Base-by-base conservation (phyloP, 1,140 invertebrate species). In the Odontomachus brunneus region DNA sequence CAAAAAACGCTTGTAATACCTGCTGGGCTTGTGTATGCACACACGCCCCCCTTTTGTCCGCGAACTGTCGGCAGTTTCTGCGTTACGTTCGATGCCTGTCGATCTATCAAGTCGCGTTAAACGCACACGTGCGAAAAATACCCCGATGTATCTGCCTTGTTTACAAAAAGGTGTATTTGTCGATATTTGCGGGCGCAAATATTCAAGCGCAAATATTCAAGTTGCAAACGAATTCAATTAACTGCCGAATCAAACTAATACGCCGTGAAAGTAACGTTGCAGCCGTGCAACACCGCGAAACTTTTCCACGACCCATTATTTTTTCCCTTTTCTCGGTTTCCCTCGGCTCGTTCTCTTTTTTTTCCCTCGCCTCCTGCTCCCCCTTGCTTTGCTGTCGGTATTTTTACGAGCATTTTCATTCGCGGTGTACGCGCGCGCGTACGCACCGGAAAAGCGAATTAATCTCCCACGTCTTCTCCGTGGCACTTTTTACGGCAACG, bases 401-500 rank as follows among this genome's bases (percentile, higher is more conserved):
- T n/a, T 29, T 59, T 73, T 11, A 33, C 26, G 12, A 44, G 55
- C 22, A 44, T 74, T 74, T 53, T 4, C 60, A 33, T 33, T 76
- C 74, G 62, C 60, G 59, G 29, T 5, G 29, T 5, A 5, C 29
- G 29, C 5, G 2, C 38, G 72, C 73, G 44, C 5, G 59, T 33
- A 51, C 73, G 59, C 26, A 22, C 19, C 60, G 49, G 19, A 33
- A 7, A 66, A 38, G 48, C 60, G 29, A 66, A 76, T 76, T 76
- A 76, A 76, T 76, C 60, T 66, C 19, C 19, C 60, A 44, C 15
- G 24, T 29, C 44, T 65, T 76, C 38, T 11, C 44, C 60, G 2
- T 24, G 48, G 19, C 19, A 17, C 19, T 44, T 76, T 76, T 76
- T 76, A 5, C n/a, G 26, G 60, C n/a, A 33, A 38, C 24, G 15